Evolutionary conservation across 2,797 vertebrate species (phyloP).

Genomic region (Pyrocephalus nanus): DNA sequence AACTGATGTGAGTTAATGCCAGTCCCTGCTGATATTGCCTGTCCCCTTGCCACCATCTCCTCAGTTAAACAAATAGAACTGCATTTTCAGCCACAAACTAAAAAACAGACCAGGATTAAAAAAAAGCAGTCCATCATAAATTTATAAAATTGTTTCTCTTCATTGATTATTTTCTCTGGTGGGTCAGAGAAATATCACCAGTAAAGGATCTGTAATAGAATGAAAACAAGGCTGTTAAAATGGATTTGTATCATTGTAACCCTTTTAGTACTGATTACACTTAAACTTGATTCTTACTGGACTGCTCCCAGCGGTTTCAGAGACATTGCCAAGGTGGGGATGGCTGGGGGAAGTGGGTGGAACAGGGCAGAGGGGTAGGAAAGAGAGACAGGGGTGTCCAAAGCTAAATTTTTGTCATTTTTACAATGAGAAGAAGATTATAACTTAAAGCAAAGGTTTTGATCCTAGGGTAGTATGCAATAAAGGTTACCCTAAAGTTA

Average conservation of each 20-base stretch:
- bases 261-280: background rate
- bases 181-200: background rate
- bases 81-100: background rate
- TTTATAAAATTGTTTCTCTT: background rate
- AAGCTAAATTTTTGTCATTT: background rate
- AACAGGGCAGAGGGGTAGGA: background rate
- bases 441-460: background rate
- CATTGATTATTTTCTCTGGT: background rate
- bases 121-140: background rate
- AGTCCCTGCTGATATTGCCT: background rate
- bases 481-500: background rate
- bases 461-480: background rate
- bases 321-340: fast-evolving
- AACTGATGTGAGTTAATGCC: background rate
- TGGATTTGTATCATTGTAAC: background rate
- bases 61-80: background rate
- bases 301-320: background rate
- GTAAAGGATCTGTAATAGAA: background rate
- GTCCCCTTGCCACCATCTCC: background rate
- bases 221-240: background rate
- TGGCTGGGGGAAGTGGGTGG: background rate
- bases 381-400: background rate
- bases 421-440: background rate
- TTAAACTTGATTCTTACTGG: background rate
- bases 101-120: background rate